Evolutionary conservation across 1,140 invertebrate species (phyloP), one percentile per base, ranked within the genome.

Genomic region (Euura saliciscinereae): DNA sequence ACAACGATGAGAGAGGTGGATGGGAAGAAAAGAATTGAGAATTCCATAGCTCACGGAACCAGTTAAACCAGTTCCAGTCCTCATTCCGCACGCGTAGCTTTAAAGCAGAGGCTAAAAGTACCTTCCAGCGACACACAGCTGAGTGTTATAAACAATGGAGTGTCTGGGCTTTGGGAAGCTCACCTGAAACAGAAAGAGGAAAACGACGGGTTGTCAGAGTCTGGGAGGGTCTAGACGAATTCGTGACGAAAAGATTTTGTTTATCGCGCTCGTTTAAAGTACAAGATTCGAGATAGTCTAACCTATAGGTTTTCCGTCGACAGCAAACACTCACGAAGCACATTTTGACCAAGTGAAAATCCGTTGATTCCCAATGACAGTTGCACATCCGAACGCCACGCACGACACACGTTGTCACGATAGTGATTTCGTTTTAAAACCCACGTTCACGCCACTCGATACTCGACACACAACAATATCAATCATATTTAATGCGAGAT

Each of bases 401-500:
- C 51, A 59, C 13, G 28, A 28, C 28, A 28, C 28, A 1, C 51
- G 51, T 59, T 59, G 51, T 59, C 51, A 11, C 8, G 10, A 8
- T 59, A 11, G 8, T 59, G 3, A 59, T 59, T 59, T 59, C 51
- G 51, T 59, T 59, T n/a, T 8, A 59, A 59, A 59, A 59, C 13
- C 51, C 4, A 3, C 10, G 8, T 8, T n/a, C 51, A n/a, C 13
- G 10, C 13, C 5, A n/a, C 13, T 28, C 51, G 51, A 59, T 59
- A 59, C 51, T 59, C 13, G 10, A 59, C 51, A n/a, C 13, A 59
- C 4, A 59, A 59, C 8, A 59, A 59, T 59, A 59, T 59, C 51
- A n/a, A 59, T 59, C 51, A 59, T 59, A n/a, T 8, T 59, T 59
- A n/a, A 59, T n/a, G 51, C 51, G 51, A 59, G 51, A 59, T 59